Evolutionary conservation across 2,888 invertebrate genomes (phyloP), one percentile per base, ranked within the genome.

Genomic region (Sicus ferrugineus): DNA sequence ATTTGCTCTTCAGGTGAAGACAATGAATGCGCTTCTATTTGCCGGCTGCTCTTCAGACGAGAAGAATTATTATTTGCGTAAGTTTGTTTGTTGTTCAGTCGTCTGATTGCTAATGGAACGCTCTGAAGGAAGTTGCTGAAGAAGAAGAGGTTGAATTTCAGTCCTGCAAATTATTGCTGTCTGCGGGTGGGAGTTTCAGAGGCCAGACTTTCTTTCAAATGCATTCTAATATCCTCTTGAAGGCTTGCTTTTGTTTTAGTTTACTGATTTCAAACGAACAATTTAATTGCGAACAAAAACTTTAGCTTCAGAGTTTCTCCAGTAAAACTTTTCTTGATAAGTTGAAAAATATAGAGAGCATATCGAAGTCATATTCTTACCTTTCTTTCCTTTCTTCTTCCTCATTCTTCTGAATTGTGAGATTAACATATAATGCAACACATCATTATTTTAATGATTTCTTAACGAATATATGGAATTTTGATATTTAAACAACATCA

Each of bases 1-100:
- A 54, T 28, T 54, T 54, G n/a, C n/a, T 54, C 54, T 11, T 42
- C 42, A 26, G n/a, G n/a, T 38, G 61, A 61, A 61, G 42, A 42
- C 42, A 61, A 61, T 42, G 34, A 54, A 65, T 34, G 54, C 50
- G 30, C 50, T 31, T 64, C 52, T 61, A 26, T 64, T 64, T 52
- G 64, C 50, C 21, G 52, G 31, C 64, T 64, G 64, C 64, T 64
- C 50, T 64, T 50, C 64, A 52, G 64, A 52, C 52, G 11, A 52
- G 26, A 52, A 26, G 52, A 52, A 52, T 52, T 52, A 52, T 52
- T 52, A 23, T 52, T 6, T 23, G 26, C 23, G 50, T 34, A 5
- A 34, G 38, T 46, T 19, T 16, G 46, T 46, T 46, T 46, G 9
- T 28, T 28, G 4, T 23, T 54, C 54, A 14, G 28, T 28, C 54